Conservation (phyloP, 2,888 invertebrate species). For the Dynastes maya region DNA sequence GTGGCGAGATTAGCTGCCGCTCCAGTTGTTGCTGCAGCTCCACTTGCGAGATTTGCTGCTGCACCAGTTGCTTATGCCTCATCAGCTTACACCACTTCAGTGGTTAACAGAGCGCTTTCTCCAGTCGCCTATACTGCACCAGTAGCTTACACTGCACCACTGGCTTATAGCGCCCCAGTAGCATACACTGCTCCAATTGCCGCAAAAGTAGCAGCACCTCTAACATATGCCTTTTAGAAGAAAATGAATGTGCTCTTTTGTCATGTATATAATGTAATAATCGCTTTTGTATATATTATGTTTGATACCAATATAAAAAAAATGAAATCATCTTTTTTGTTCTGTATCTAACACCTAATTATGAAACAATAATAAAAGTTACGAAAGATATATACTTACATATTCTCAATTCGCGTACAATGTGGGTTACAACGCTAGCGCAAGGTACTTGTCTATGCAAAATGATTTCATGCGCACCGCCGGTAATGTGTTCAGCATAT, state of each 20-base stretch:
- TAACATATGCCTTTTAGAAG: slow-evolving; percentile 39
- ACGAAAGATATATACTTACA: not conserved
- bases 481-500: slow-evolving; percentile 8
- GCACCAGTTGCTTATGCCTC: slow-evolving; percentile 56
- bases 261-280: slow-evolving; percentile 26
- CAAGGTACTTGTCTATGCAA: not conserved
- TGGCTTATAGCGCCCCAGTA: slow-evolving; percentile 54
- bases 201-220: slow-evolving; percentile 49
- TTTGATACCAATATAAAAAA: slow-evolving; percentile 42
- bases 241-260: not conserved
- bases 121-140: slow-evolving; percentile 53
- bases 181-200: slow-evolving; percentile 56
- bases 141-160: slow-evolving; percentile 50
- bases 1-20: slow-evolving; percentile 52
- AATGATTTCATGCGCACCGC: not conserved
- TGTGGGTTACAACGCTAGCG: not conserved
- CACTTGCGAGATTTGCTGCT: slow-evolving; percentile 56
- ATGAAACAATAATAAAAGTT: too few species aligned
- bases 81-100: slow-evolving; percentile 54
- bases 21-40: slow-evolving; percentile 54
- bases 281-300: slow-evolving; percentile 26
- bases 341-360: not conserved
- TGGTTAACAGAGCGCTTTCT: slow-evolving; percentile 56
- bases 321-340: not conserved
- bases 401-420: not conserved